Conservation (phyloP, 2,113 vertebrate genomes). For the Mus spicilegus region DNA sequence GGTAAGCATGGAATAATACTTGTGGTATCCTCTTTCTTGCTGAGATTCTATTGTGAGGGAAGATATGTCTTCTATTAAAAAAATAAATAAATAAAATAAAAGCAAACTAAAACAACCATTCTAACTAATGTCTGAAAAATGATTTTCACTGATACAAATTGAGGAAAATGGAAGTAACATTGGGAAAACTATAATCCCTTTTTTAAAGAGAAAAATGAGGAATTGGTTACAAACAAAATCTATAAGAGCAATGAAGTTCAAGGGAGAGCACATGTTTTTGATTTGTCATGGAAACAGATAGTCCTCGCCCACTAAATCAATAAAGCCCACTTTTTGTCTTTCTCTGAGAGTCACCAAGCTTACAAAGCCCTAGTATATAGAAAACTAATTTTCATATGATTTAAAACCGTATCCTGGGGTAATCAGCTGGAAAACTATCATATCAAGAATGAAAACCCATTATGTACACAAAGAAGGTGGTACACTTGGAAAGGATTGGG, state of each 20-base stretch:
- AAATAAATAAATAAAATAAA: neutral
- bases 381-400: neutral
- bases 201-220: neutral
- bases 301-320: constrained; percentile 19
- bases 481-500: neutral
- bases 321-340: neutral
- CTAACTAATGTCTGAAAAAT: neutral
- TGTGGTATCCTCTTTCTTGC: neutral
- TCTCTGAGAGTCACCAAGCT: neutral
- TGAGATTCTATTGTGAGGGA: neutral
- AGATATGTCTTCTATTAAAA: neutral
- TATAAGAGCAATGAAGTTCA: neutral
- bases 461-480: neutral
- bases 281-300: neutral
- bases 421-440: neutral
- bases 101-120: neutral
- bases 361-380: neutral
- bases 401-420: neutral
- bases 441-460: neutral
- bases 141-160: neutral
- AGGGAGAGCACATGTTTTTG: neutral
- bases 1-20: too few species aligned
- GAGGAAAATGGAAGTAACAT: neutral
- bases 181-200: neutral
- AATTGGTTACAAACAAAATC: neutral